Conservation (phyloP, 2,113 vertebrate species). For the Toxotes jaculatrix region DNA sequence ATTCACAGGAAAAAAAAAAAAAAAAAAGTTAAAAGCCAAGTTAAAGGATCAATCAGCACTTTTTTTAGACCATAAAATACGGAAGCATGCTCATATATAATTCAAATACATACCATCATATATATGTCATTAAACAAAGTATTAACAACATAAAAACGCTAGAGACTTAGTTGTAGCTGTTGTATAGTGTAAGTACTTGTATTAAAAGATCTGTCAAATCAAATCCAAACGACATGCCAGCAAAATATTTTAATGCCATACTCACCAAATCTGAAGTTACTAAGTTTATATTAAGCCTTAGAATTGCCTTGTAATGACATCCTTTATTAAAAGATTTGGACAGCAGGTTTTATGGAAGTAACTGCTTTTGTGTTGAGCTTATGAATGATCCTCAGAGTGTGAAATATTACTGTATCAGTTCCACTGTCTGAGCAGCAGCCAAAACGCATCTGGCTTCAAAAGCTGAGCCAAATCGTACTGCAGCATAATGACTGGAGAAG, state of each 20-base stretch:
- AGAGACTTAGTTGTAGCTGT: neutral
- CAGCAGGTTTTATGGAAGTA: slow-evolving; percentile 17
- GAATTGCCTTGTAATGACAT: neutral
- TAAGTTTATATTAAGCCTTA: neutral
- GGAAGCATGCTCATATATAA: neutral
- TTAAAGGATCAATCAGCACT: neutral
- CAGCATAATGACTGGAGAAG: slow-evolving; percentile 23
- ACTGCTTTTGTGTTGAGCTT: slow-evolving; percentile 22
- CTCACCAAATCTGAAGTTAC: neutral
- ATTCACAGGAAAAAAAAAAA: neutral
- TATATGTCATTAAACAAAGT: neutral
- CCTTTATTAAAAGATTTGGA: slow-evolving; percentile 8
- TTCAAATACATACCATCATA: neutral
- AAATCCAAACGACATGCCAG: too few relatives aligned
- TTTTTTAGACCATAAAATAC: neutral
- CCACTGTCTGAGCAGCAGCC: slow-evolving; percentile 32
- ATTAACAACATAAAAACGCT: neutral
- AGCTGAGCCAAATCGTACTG: slow-evolving; percentile 18
- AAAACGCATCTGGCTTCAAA: slow-evolving; percentile 9
- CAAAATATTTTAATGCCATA: neutral
- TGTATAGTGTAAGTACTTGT: too few relatives aligned
- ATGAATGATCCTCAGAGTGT: slow-evolving; percentile 37
- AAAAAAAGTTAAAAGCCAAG: neutral
- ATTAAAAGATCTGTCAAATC: too few relatives aligned
- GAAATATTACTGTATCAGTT: slow-evolving; percentile 47